These are phyloP conservation scores for Oryzias dopingdopingensis DNA, from an alignment of 2,797 vertebrate species.

Conservation along the genomic window DNA sequence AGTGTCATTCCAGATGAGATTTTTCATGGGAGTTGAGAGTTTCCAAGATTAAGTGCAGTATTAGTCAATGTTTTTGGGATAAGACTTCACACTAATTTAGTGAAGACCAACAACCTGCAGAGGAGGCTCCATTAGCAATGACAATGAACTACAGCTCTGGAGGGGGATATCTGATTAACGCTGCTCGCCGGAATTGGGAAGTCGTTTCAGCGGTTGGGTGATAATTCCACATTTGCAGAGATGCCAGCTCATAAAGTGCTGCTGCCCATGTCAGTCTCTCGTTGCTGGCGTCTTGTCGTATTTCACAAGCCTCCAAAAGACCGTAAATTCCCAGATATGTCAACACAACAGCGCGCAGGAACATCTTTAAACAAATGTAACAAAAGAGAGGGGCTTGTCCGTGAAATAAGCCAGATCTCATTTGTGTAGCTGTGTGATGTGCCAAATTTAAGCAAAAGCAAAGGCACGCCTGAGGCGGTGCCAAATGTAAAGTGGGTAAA, in stretches of 20 bases:
- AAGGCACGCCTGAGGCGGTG: conserved; percentile 45
- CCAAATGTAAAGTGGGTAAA: conserved; percentile 45
- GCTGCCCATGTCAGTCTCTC: conserved; percentile 63
- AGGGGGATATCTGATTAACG: conserved; percentile 77
- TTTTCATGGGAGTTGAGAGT: conserved; percentile 80
- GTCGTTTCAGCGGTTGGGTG: conserved; percentile 66
- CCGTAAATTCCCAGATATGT: conserved; percentile 55
- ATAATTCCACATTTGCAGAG: conserved; percentile 71
- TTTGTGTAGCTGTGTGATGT: conserved; percentile 58
- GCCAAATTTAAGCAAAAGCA: conserved; percentile 64
- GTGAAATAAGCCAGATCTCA: conserved; percentile 55
- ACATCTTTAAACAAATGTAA: conserved; percentile 28
- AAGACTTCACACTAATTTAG: conserved; percentile 82
- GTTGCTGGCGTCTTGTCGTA: conserved; percentile 55
- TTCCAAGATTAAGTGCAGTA: conserved; percentile 81
- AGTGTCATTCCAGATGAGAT: conserved; percentile 79
- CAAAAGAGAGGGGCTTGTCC: conserved; percentile 64
- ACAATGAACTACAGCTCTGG: conserved; percentile 78
- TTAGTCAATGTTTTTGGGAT: conserved; percentile 84
- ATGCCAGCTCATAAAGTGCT: conserved; percentile 60
- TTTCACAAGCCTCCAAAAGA: conserved; percentile 47
- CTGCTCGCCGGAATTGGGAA: conserved; percentile 65
- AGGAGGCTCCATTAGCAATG: conserved; percentile 81
- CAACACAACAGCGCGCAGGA: conserved; percentile 33
- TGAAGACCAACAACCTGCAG: conserved; percentile 79